Evolutionary conservation across 2,888 invertebrate species (phyloP).

Genomic region (Perizoma flavofasciatum): DNA sequence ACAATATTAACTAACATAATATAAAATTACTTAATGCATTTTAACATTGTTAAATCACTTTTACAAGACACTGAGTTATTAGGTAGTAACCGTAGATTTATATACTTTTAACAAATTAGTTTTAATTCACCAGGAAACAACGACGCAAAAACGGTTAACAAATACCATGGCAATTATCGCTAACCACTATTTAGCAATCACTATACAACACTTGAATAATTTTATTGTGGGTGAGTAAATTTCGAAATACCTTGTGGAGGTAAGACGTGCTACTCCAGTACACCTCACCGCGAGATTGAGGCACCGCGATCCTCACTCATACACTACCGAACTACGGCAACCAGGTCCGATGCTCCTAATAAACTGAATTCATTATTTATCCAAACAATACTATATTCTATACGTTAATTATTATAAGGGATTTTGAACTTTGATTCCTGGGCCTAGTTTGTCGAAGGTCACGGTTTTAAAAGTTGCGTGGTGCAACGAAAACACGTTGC

Average conservation of each 20-base stretch:
- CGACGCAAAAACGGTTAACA: neutral
- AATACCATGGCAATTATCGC: neutral
- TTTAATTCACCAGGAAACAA: neutral
- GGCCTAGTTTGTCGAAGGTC: constrained; percentile 2
- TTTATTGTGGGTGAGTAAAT: constrained; percentile 5
- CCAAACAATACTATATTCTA: constrained; percentile 9
- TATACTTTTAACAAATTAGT: no score
- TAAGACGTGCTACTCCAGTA: constrained; percentile 43
- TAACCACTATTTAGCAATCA: neutral
- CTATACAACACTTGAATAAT: neutral
- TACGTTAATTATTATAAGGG: constrained; percentile 9
- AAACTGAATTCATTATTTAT: constrained; percentile 41
- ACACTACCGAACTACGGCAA: constrained; percentile 10
- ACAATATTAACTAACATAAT: no score
- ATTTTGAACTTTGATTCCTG: constrained; percentile 27
- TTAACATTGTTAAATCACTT: no score
- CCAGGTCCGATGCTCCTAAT: constrained; percentile 30
- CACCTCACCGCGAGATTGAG: constrained; percentile 45
- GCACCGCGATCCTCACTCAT: constrained; percentile 23
- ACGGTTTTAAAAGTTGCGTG: neutral
- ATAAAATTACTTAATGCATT: no score
- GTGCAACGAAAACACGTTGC: constrained; percentile 4
- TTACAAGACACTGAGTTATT: no score
- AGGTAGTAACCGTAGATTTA: no score
- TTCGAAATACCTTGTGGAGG: constrained; percentile 39